Evolutionary conservation across 2,888 invertebrate species (phyloP), one percentile per base, ranked within the genome.

Genomic region (Strigamia transsilvanica): DNA sequence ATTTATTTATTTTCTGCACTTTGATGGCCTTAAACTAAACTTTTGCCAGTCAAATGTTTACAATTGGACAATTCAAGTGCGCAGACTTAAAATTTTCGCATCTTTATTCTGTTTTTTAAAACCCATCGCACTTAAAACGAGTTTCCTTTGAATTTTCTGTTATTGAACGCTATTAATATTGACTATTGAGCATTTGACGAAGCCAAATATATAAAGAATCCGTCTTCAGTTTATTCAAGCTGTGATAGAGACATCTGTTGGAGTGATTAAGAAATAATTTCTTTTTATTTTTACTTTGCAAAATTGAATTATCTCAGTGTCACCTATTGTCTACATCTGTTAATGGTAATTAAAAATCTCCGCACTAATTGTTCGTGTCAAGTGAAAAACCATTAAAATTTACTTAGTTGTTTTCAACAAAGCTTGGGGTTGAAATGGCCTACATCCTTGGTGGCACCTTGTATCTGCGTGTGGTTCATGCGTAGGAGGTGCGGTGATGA

Each of bases 251-350:
- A 27, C 73, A 73, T 73, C 73, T 73, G 73, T 73, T 73, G 73
- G 73, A 32, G 73, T 73, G 73, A 73, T 73, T 73, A 73, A 73
- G 32, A 32, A 73, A 73, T 56, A 56, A 56, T 56, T 56, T 56
- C 56, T 18, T 56, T 38, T 18, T n/a, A 56, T 21, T 15, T 56
- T 46, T 21, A 56, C 56, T 15, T 21, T 3, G 7, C 18, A 18
- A 56, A 56, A 56, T 56, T 56, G 56, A 56, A 56, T 56, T 56
- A 56, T 73, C 27, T 66, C 32, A 23, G 73, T 73, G 32, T 27
- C 27, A 73, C 73, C 73, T 73, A 73, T 73, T 73, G 73, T 27
- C 73, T 73, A 12, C 73, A 73, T 73, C 73, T 73, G 73, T 73
- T 27, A 73, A 73, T 32, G n/a, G 73, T 32, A 73, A 73, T 73